Percentiles rank a stretch among this genome's conserved stretches.
Evolutionary conservation across 2,888 invertebrate species (phyloP).

Genomic region (Tipula helvola): DNA sequence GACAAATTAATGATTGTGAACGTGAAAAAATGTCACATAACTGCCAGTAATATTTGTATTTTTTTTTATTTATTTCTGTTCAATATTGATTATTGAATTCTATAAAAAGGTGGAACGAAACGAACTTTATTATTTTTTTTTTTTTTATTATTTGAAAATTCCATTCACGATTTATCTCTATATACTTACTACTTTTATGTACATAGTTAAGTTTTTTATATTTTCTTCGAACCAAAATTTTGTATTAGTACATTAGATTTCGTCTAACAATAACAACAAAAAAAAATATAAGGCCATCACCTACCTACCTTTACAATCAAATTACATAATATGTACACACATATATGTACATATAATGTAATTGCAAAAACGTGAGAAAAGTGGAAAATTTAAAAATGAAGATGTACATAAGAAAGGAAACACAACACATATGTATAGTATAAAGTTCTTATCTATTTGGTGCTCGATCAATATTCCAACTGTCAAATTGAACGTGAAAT

Average conservation of each 20-base stretch:
- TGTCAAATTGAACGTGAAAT: background rate
- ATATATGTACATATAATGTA: background rate
- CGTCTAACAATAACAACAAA: background rate
- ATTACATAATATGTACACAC: background rate
- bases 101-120: background rate
- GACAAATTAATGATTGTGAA: background rate
- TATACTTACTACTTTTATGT: background rate
- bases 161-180: background rate
- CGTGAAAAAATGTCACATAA: background rate
- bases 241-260: background rate
- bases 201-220: background rate
- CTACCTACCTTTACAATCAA: background rate
- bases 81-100: constrained; percentile 4
- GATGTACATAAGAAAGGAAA: background rate
- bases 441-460: too few relatives aligned
- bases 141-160: background rate
- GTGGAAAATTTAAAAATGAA: background rate
- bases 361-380: background rate
- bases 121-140: background rate
- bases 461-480: background rate
- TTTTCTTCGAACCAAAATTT: background rate
- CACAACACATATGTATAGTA: too few relatives aligned
- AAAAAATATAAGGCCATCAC: background rate
- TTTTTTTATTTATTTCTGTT: background rate
- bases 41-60: background rate